Base-by-base conservation (phyloP, 2,113 vertebrate genomes). In the Clarias gariepinus region DNA sequence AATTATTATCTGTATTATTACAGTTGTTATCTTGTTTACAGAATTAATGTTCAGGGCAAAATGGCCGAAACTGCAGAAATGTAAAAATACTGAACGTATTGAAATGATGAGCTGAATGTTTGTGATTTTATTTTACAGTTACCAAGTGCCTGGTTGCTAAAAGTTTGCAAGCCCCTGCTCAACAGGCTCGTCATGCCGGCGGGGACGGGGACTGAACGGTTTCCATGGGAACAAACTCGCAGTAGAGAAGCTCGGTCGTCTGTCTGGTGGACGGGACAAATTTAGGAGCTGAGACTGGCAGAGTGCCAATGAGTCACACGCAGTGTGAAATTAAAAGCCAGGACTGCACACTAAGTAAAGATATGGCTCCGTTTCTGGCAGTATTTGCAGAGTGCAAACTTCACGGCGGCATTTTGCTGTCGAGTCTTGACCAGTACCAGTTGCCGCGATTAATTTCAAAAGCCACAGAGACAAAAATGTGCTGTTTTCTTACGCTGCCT, bases 271-370 rank as follows among this genome's bases (percentile, higher is more conserved):
- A 96, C 90, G 95, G 96, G 89, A 97, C 96, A 94, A 96, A 97
- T 91, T 97, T 96, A 91, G 96, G 96, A 92, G 97, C 96, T 96
- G 96, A 96, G 94, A 97, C 96, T 92, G 95, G 95, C 89, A 96
- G 96, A 90, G 94, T 92, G 3, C 73, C 41, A 76, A 53, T 7
- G 73, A 76, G 23, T n/a, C 73, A 53, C 73, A n/a, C 23, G 12
- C 41, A 52, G 3, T 25, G 10, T 52, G 71, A 47, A 74, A 25
- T 25, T 74, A 74, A 74, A 41, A 25, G 3, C 21, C 10, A 1
- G 36, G 69, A 41, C 69, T 19, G 33, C 18, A 36, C 30, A 36
- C 69, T 41, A 41, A 41, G 2, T 41, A 47, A 73, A 47, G 19
- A 41, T 73, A 12, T 11, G 33, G 16, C 69, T 71, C 68, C 15